Base-by-base conservation (phyloP, 1,140 invertebrate species). In the Reticulitermes speratus region DNA sequence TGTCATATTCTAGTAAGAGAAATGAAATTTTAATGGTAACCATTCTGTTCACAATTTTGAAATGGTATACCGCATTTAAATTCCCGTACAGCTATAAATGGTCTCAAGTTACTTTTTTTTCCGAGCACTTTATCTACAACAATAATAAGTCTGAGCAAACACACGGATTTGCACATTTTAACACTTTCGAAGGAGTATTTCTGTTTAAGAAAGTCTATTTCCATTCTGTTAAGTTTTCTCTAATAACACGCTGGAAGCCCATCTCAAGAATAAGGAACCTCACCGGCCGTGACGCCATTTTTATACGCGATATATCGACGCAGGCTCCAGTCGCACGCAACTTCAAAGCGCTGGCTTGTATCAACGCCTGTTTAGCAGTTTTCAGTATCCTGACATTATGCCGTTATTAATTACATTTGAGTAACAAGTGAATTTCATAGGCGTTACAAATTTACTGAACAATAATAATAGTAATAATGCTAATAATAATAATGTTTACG, bases 131-230 rank as follows among this genome's bases (percentile, higher is more conserved):
- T 75, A 12, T 65, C 21, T n/a, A 75, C n/a, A n/a, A 30, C 16
- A 30, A 75, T 75, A 75, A 75, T 75, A 75, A 75, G 25, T 30
- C 25, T 75, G 59, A 75, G 16, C 65, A 75, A 75, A 75, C 3
- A 75, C 5, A 16, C 65, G 65, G 65, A 75, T 75, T 75, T 75
- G 65, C 65, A 75, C 65, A 75, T 75, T 75, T 75, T 75, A 75
- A 75, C 65, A 75, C 65, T 30, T 75, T 75, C 65, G 65, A 30
- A n/a, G 25, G 25, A 75, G 8, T 25, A 5, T 8, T 75, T 30
- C n/a, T 75, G 65, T 3, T 75, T 75, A 75, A 75, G 65, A 14
- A 75, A 75, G 65, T 30, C 65, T 75, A 30, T 75, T 75, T 30
- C n/a, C 65, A 30, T n/a, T 75, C 65, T 75, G 65, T 30, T 25